Evolutionary conservation across 2,888 invertebrate species (phyloP).

Genomic region (Pyrrhia umbra): DNA sequence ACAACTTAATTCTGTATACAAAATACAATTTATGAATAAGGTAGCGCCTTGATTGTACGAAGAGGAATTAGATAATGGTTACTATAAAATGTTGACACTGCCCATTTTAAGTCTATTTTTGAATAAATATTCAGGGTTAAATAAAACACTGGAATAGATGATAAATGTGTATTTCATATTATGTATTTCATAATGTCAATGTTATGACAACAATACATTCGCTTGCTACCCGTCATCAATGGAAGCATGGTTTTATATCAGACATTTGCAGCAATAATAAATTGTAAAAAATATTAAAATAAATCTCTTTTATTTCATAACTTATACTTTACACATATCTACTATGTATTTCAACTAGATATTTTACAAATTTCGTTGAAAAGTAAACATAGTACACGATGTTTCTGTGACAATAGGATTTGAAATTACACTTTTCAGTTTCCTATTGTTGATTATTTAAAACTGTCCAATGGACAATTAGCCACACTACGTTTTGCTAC

Average conservation of each 20-base stretch:
- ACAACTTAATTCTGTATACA: conserved; percentile 10
- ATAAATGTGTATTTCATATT: conserved; percentile 53
- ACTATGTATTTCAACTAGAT: conserved; percentile 26
- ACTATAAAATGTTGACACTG: conserved; percentile 25
- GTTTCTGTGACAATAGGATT: not conserved
- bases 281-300: conserved; percentile 74
- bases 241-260: conserved; percentile 61
- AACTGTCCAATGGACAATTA: too few species aligned
- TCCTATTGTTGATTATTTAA: not conserved
- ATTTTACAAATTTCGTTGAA: conserved; percentile 15
- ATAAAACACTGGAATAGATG: conserved; percentile 53
- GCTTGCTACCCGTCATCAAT: conserved; percentile 56
- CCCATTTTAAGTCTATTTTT: conserved; percentile 41
- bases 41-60: conserved; percentile 7
- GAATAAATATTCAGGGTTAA: conserved; percentile 29
- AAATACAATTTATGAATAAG: conserved; percentile 12
- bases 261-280: conserved; percentile 66
- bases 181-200: conserved; percentile 59
- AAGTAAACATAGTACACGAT: conserved; percentile 14
- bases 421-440: not conserved
- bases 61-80: conserved; percentile 17
- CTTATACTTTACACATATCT: conserved; percentile 53
- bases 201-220: conserved; percentile 41
- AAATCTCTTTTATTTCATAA: conserved; percentile 66
- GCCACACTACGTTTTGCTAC: too few species aligned